Conservation (phyloP, 2,888 invertebrate genomes). For the Vesta saturnalis region DNA sequence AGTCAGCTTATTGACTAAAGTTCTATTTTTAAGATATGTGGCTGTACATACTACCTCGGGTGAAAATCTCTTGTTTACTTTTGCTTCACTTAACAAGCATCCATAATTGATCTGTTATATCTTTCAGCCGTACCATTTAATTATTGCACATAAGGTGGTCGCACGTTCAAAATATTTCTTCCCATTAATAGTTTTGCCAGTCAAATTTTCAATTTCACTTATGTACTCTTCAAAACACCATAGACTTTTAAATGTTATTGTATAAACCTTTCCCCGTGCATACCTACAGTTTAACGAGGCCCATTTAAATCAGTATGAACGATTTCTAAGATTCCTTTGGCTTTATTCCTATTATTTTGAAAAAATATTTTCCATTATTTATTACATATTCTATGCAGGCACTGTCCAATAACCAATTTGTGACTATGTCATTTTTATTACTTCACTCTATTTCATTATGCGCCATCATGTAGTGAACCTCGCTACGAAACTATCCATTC, state of each 20-base stretch:
- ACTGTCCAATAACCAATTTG: neutral
- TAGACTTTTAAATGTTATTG: neutral
- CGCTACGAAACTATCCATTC: neutral
- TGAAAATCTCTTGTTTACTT: no score
- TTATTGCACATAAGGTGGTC: neutral
- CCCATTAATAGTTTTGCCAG: neutral
- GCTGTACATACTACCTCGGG: no score
- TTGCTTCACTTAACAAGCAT: no score
- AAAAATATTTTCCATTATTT: neutral
- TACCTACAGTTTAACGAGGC: no score
- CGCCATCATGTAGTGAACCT: no score
- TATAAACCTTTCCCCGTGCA: no score
- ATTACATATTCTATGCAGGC: neutral
- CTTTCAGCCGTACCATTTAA: no score
- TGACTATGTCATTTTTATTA: neutral
- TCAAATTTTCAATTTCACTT: neutral
- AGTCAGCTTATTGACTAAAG: no score
- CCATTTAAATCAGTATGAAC: neutral
- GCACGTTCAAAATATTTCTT: neutral
- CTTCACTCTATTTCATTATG: neutral
- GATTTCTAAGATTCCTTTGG: no score
- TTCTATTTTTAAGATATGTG: no score
- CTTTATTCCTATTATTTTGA: neutral
- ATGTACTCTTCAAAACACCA: neutral
- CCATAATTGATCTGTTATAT: no score